Conservation (phyloP, 2,113 vertebrate species). For the Carassius gibelio region DNA sequence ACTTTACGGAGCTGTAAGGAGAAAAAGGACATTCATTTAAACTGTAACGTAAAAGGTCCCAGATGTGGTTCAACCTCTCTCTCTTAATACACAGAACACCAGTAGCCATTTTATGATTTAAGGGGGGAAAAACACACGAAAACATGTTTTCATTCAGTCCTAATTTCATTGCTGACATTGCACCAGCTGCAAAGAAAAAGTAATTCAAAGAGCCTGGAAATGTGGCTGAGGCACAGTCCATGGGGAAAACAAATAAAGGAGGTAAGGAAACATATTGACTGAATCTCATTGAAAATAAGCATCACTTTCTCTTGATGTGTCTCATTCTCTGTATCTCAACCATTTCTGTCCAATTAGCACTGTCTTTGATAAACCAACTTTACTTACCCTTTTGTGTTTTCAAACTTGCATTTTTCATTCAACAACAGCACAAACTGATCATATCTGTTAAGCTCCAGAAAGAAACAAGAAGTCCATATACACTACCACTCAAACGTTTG, state of each 20-base stretch:
- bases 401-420: neutral
- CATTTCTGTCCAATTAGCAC: neutral
- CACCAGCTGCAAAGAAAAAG: neutral
- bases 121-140: neutral
- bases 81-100: neutral
- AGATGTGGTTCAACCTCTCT: neutral
- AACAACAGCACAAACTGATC: neutral
- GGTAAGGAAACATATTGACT: neutral
- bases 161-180: conserved; percentile 19
- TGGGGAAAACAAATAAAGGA: neutral
- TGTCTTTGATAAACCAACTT: neutral
- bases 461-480: neutral
- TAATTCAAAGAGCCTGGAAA: neutral
- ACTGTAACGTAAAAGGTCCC: neutral
- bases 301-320: neutral
- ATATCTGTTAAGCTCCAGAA: neutral
- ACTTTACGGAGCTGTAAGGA: conserved; percentile 90
- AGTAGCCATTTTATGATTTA: neutral
- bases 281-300: conserved; percentile 2
- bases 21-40: conserved; percentile 19
- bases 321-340: neutral
- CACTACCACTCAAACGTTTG: neutral
- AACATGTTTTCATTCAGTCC: neutral
- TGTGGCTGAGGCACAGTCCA: neutral
- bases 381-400: neutral